These are phyloP conservation scores for Eupeodes corollae DNA, from an alignment of 1,140 invertebrate species.

Conservation along the genomic window DNA sequence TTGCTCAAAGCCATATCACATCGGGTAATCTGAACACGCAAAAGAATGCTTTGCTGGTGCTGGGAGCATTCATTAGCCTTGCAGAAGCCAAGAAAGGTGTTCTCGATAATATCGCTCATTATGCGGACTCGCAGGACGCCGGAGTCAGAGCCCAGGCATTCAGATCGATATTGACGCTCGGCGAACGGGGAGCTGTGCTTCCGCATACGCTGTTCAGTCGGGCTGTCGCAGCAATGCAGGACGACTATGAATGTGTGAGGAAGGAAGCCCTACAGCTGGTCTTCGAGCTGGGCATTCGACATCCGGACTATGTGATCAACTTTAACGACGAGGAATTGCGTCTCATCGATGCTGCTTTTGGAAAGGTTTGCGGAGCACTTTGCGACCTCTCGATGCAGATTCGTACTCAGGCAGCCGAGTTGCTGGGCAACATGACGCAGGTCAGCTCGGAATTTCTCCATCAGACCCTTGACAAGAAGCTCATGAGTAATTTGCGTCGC, in stretches of 20 bases:
- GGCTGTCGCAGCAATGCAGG: conserved; percentile 70
- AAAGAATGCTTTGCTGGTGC: conserved; percentile 62
- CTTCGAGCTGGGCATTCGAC: conserved; percentile 72
- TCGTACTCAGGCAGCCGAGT: conserved; percentile 62
- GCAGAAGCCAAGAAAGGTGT: conserved; percentile 43
- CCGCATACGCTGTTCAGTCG: conserved; percentile 68
- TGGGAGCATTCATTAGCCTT: conserved; percentile 46
- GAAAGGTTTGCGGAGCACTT: conserved; percentile 84
- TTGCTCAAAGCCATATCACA: conserved; percentile 54
- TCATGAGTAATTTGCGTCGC: conserved; percentile 91
- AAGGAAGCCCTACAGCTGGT: conserved; percentile 75
- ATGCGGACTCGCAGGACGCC: conserved; percentile 80
- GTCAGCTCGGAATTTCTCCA: conserved; percentile 84
- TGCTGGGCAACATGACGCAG: conserved; percentile 73
- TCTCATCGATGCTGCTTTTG: conserved; percentile 93
- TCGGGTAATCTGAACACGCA: conserved; percentile 67
- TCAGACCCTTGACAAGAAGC: conserved; percentile 95
- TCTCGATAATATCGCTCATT: conserved; percentile 60
- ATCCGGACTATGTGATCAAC: conserved; percentile 67
- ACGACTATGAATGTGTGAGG: conserved; percentile 91
- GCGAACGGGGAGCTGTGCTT: conserved; percentile 67
- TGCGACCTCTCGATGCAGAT: conserved; percentile 86
- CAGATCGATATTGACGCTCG: conserved; percentile 67
- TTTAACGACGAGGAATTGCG: conserved; percentile 64
- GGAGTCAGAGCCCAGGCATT: conserved; percentile 80